phyloP scores from a whole-genome alignment of 2,888 invertebrate genomes.

The Drosophila meridiana region DNA sequence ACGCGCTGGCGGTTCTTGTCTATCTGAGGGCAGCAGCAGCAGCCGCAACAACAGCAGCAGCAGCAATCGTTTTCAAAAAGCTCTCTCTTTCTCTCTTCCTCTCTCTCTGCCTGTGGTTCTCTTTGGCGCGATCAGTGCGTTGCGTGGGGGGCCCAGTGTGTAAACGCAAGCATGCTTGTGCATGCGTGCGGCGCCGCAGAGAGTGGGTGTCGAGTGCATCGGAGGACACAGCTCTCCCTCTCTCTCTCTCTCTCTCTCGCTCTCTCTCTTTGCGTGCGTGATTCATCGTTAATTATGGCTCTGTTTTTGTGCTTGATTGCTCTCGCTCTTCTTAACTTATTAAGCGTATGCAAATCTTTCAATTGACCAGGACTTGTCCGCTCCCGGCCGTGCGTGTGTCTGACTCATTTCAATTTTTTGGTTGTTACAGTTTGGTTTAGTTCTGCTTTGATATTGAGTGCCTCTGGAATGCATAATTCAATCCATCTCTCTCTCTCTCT shows the following conservation, averaged over 20 bases:
- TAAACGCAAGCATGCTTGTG: conserved; percentile 54
- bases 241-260: neutral
- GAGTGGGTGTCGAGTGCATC: conserved; percentile 37
- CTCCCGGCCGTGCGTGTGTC: neutral
- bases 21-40: conserved; percentile 57
- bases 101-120: conserved; percentile 14
- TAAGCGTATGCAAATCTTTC: conserved; percentile 13
- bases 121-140: conserved; percentile 29
- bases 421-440: neutral
- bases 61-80: conserved; percentile 21
- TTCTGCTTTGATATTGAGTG: neutral
- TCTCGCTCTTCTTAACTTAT: neutral
- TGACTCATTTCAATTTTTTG: conserved; percentile 9
- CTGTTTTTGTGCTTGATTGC: neutral
- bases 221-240: conserved; percentile 27
- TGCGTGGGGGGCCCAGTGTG: conserved; percentile 40
- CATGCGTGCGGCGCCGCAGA: conserved; percentile 10
- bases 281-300: conserved; percentile 5
- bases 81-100: conserved; percentile 11
- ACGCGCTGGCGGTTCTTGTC: conserved; percentile 70
- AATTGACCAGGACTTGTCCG: neutral
- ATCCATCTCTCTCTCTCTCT: too few species aligned
- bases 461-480: too few species aligned
- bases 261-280: conserved; percentile 10
- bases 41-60: conserved; percentile 15